These are phyloP conservation scores for Anastrepha obliqua DNA, from an alignment of 1,140 invertebrate genomes.

Conservation along the genomic window DNA sequence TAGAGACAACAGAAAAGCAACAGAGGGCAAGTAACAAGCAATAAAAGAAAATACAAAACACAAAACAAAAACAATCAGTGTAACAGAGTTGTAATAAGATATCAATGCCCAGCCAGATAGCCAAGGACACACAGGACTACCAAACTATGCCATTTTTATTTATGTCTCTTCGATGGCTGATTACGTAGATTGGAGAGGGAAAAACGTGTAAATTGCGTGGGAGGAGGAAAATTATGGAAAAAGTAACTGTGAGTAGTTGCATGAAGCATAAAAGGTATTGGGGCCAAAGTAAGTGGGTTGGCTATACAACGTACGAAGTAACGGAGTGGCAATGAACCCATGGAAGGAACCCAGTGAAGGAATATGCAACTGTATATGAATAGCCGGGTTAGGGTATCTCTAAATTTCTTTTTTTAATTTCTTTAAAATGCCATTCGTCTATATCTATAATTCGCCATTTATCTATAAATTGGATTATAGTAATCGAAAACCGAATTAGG, in stretches of 20 bases:
- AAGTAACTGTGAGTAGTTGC: neutral
- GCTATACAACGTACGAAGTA: no score
- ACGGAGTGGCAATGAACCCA: no score
- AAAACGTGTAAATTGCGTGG: neutral
- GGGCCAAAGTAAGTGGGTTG: no score
- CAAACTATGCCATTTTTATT: neutral
- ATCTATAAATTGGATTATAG: no score
- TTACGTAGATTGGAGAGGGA: neutral
- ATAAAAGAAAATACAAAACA: neutral
- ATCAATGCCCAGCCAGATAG: neutral
- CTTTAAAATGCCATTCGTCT: no score
- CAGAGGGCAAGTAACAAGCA: constrained; percentile 1
- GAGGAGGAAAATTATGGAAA: neutral
- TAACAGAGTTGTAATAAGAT: neutral
- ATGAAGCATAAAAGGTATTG: no score
- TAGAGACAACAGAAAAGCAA: neutral
- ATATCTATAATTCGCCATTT: no score
- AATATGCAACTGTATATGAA: no score
- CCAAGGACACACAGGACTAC: neutral
- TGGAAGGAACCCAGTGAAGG: no score
- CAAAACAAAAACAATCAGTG: neutral
- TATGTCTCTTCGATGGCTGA: constrained; percentile 6
- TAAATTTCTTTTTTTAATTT: no score
- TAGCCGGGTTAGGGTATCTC: no score
- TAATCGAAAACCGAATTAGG: no score